Percentiles rank a stretch among this genome's conserved stretches.
Evolutionary conservation across 2,797 vertebrate genomes (phyloP).

Genomic region (Holocentrus rufus): DNA sequence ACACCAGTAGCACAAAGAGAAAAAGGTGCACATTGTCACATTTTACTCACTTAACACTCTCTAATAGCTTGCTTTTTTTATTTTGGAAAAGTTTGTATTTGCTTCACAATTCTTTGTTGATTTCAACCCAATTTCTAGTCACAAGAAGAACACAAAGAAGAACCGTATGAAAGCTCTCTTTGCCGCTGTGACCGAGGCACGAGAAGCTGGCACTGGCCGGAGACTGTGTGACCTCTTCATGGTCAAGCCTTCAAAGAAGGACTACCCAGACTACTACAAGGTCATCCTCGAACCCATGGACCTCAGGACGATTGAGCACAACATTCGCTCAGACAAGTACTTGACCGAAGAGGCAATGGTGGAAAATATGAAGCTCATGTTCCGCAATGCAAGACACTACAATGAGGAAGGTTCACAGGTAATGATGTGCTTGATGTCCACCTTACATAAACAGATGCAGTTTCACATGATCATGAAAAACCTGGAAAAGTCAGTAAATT

Average conservation of each 20-base stretch:
- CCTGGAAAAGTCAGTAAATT: too few species aligned
- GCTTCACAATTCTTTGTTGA: constrained; percentile 2
- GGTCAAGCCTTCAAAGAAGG: constrained; percentile 98
- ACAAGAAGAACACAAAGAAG: constrained; percentile 97
- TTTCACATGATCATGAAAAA: too few species aligned
- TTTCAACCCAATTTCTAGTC: constrained; percentile 66
- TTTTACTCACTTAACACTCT: not conserved
- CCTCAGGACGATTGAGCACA: constrained; percentile 95
- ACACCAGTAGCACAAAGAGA: constrained; percentile 93
- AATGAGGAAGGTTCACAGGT: constrained; percentile 99
- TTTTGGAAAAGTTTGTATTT: not conserved
- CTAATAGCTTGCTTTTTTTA: not conserved
- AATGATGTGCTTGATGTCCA: constrained; percentile 11
- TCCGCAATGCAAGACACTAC: constrained; percentile 97
- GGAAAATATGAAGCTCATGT: constrained; percentile 97
- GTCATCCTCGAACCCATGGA: constrained; percentile 99
- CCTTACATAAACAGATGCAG: not conserved
- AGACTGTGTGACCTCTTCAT: constrained; percentile 96
- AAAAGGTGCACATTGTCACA: constrained; percentile 86
- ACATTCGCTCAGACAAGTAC: constrained; percentile 96
- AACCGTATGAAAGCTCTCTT: constrained; percentile 95
- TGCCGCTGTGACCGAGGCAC: constrained; percentile 89
- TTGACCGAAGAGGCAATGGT: constrained; percentile 91
- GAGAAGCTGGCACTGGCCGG: constrained; percentile 88
- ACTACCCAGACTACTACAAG: constrained; percentile 99